Evolutionary conservation across 2,888 invertebrate species (phyloP).

Genomic region (Lathronympha strigana): DNA sequence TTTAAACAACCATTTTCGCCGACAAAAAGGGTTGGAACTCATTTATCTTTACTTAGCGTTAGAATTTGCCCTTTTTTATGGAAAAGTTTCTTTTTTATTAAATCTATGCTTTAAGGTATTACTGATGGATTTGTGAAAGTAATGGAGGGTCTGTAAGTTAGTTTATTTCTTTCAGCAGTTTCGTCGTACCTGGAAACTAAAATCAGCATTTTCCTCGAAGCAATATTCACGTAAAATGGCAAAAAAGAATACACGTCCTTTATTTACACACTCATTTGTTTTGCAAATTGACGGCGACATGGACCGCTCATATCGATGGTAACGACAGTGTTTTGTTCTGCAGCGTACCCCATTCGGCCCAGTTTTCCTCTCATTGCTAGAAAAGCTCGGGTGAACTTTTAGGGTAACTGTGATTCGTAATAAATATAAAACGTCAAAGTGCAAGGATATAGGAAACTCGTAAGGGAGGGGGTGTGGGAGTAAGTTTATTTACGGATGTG

Average conservation of each 20-base stretch:
- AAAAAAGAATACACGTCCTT: background rate
- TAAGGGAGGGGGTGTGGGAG: too few relatives aligned
- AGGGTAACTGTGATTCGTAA: too few relatives aligned
- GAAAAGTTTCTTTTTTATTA: conserved; percentile 26
- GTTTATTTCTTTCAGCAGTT: background rate
- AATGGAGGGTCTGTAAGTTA: background rate
- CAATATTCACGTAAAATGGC: conserved; percentile 3
- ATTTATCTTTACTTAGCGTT: conserved; percentile 25
- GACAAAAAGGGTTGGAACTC: conserved; percentile 35
- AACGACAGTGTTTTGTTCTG: conserved; percentile 26
- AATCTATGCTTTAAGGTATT: conserved; percentile 15
- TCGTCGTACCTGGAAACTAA: background rate
- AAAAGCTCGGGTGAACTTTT: too few relatives aligned
- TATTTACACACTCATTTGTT: conserved; percentile 20
- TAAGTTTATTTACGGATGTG: too few relatives aligned
- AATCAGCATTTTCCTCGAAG: background rate
- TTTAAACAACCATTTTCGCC: conserved; percentile 23
- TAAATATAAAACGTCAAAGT: too few relatives aligned
- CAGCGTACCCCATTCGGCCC: background rate
- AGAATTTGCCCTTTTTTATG: conserved; percentile 9
- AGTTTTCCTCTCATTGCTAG: background rate
- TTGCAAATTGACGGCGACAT: conserved; percentile 20
- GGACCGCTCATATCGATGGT: conserved; percentile 3
- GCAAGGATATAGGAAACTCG: too few relatives aligned
- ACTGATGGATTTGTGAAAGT: conserved; percentile 11